Base-by-base conservation (phyloP, 2,113 vertebrate species). In the Pleuronectes platessa region DNA sequence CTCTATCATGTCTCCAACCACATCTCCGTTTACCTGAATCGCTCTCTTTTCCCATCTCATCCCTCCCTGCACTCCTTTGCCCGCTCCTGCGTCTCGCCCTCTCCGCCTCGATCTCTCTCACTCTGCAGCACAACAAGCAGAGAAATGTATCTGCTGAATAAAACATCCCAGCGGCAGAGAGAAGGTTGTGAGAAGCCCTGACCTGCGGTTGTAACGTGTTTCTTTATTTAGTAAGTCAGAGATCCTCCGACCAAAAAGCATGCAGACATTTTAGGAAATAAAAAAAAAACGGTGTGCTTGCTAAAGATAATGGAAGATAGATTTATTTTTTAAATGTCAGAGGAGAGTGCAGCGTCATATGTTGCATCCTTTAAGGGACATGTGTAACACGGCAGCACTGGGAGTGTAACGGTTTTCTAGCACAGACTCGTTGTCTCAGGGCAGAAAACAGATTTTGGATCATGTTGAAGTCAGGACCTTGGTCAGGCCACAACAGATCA, bases 141-240 rank as follows among this genome's bases (percentile, higher is more conserved):
- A 60, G 78, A 80, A 65, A 74, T 56, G 66, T 42, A 76, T 7
- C 35, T 23, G 62, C 62, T 78, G 71, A 89, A 82, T 82, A 75
- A 85, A 90, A 85, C 84, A 84, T 87, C 82, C 62, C 37, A 85
- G 47, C 27, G 18, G 26, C 56, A n/a, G 47, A 15, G 56, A 68
- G 72, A 61, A 74, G 40, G 51, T 20, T 73, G 73, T 45, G 74
- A 72, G 73, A 64, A 42, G 40, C 75, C 21, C 68, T 61, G 71
- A 79, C 79, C 76, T 58, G 63, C 61, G 59, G 64, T 27, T 7
- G 4, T 56, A n/a, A 37, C 17, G 15, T 64, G 58, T 51, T 54
- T 47, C 27, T 59, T 73, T 65, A 61, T 60, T 71, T 21, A 72
- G 61, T 12, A 64, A 31, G 63, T 65, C 24, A 17, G 40, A 80